Evolutionary conservation across 2,888 invertebrate genomes (phyloP).

Genomic region (Tiliacea aurago): DNA sequence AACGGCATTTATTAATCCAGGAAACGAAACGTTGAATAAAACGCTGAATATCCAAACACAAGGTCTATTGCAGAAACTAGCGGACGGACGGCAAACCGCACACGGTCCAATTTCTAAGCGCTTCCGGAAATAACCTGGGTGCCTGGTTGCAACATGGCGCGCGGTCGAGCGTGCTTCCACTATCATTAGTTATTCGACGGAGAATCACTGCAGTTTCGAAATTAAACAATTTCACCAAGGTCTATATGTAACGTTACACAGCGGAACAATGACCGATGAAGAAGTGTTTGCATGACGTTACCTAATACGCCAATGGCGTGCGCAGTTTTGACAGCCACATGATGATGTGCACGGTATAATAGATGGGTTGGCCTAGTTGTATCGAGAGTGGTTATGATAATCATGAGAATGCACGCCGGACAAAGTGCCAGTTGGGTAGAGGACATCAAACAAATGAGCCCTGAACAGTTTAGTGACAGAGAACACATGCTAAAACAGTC

Average conservation of each 20-base stretch:
- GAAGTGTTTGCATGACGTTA: conserved; percentile 53
- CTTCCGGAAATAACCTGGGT: conserved; percentile 79
- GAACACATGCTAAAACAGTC: not conserved
- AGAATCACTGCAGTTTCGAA: conserved; percentile 73
- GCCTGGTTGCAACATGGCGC: conserved; percentile 74
- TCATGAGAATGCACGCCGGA: conserved; percentile 55
- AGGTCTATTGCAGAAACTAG: conserved; percentile 70
- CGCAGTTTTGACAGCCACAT: conserved; percentile 60
- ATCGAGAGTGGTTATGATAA: conserved; percentile 55
- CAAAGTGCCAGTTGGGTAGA: conserved; percentile 36
- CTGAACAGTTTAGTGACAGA: conserved; percentile 23
- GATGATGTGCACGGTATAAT: conserved; percentile 63
- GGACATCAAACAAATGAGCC: conserved; percentile 32
- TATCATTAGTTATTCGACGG: conserved; percentile 73
- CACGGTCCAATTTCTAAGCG: conserved; percentile 76
- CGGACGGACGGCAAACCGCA: conserved; percentile 64
- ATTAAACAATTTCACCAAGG: conserved; percentile 75
- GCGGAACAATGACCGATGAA: conserved; percentile 56
- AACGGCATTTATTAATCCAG: conserved; percentile 43
- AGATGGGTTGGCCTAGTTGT: conserved; percentile 60
- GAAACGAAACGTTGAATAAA: conserved; percentile 59
- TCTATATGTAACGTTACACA: conserved; percentile 58
- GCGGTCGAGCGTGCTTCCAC: conserved; percentile 85
- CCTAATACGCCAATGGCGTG: conserved; percentile 67
- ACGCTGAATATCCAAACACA: conserved; percentile 57